phyloP scores from a whole-genome alignment of 1,140 invertebrate species.

The Pseudomyrmex dendroicus region DNA sequence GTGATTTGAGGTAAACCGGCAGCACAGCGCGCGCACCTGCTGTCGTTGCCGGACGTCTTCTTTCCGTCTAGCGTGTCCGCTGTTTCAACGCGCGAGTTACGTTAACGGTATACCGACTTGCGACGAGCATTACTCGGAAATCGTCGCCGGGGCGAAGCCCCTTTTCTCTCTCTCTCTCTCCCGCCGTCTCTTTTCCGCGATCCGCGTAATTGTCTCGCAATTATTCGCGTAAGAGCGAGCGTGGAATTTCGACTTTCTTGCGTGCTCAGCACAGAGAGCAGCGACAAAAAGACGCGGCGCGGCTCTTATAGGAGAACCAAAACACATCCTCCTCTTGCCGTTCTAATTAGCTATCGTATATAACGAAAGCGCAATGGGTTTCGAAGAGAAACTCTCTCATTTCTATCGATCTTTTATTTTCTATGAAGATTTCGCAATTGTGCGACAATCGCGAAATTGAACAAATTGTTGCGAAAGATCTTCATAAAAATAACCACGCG shows the following conservation, averaged over 20 bases:
- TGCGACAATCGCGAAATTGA: no score
- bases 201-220: slow-evolving; percentile 49
- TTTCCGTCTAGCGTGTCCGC: slow-evolving; percentile 47
- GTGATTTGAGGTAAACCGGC: slow-evolving; percentile 48
- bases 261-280: background rate
- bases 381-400: background rate
- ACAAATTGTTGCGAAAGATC: no score
- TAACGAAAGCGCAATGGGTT: background rate
- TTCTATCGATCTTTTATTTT: background rate
- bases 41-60: slow-evolving; percentile 30
- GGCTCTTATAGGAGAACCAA: background rate
- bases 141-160: slow-evolving; percentile 10
- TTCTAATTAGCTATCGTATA: background rate
- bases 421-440: no score
- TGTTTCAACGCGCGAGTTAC: slow-evolving; percentile 44
- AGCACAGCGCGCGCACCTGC: slow-evolving; percentile 41
- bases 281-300: background rate
- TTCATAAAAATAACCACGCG: no score
- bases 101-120: slow-evolving; percentile 67
- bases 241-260: slow-evolving; percentile 57
- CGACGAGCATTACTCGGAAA: slow-evolving; percentile 59
- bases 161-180: background rate
- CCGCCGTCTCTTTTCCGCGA: background rate
- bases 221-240: slow-evolving; percentile 60
- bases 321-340: background rate